A percentile compares a stretch with the other conserved stretches of the same genome.
Conservation (phyloP, 2,888 invertebrate species). For the Rotaria magnacalcarata region DNA sequence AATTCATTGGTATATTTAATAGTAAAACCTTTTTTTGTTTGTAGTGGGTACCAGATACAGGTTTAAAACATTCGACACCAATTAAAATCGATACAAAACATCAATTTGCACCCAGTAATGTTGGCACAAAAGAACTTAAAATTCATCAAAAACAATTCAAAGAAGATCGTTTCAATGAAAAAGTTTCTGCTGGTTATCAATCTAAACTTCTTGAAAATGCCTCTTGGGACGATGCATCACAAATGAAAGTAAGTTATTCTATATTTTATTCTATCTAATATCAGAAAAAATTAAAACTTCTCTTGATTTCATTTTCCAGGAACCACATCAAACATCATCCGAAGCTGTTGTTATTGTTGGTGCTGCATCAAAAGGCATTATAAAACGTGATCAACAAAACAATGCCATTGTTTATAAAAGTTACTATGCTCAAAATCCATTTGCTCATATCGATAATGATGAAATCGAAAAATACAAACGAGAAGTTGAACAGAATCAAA, state of each 20-base stretch:
- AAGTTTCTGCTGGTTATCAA: constrained; percentile 91
- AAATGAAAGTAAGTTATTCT: constrained; percentile 52
- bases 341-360: constrained; percentile 73
- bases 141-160: constrained; percentile 75
- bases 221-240: constrained; percentile 80
- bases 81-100: constrained; percentile 80
- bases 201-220: constrained; percentile 94
- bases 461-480: constrained; percentile 46
- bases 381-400: constrained; percentile 95
- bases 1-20: no score
- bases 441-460: constrained; percentile 59
- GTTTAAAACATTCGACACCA: constrained; percentile 68
- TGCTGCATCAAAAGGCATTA: constrained; percentile 92
- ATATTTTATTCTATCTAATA: background rate
- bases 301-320: background rate
- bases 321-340: constrained; percentile 69
- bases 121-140: constrained; percentile 94
- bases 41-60: constrained; percentile 54
- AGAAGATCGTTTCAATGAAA: constrained; percentile 69
- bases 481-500: constrained; percentile 46
- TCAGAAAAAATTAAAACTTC: no score
- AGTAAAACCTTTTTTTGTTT: background rate
- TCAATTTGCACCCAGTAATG: constrained; percentile 92
- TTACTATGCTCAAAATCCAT: constrained; percentile 96
- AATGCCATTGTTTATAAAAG: constrained; percentile 92